These are phyloP conservation scores for Lophotriccus pileatus DNA, from an alignment of 2,797 vertebrate genomes.

Conservation along the genomic window DNA sequence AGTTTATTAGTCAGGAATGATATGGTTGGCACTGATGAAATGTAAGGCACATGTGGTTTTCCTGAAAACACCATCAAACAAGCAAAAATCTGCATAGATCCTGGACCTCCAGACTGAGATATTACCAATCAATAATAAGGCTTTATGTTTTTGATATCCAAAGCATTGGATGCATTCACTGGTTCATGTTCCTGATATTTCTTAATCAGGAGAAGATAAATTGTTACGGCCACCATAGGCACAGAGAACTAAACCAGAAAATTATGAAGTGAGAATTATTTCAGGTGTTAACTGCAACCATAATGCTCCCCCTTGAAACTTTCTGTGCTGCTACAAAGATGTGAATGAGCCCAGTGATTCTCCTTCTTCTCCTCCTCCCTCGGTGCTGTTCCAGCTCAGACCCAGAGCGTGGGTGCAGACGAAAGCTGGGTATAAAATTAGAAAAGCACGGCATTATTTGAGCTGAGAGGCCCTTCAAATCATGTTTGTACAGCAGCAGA, in stretches of 20 bases:
- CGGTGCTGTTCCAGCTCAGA: background rate
- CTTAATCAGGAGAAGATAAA: background rate
- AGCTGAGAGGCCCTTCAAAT: conserved; percentile 52
- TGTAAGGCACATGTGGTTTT: background rate
- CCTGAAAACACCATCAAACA: background rate
- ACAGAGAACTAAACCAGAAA: background rate
- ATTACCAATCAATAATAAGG: background rate
- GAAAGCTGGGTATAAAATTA: background rate
- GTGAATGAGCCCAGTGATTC: background rate
- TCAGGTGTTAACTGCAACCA: background rate
- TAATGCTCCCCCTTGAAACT: background rate
- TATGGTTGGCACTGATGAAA: background rate
- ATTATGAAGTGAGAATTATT: background rate
- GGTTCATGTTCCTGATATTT: background rate
- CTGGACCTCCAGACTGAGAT: background rate
- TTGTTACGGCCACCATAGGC: background rate
- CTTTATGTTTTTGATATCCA: background rate
- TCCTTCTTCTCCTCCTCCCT: background rate
- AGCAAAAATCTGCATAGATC: background rate
- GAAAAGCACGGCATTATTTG: conserved; percentile 21
- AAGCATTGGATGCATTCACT: background rate
- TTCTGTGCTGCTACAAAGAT: background rate
- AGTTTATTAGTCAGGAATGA: background rate
- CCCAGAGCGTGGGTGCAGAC: background rate
- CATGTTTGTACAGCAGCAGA: conserved; percentile 16